A percentile compares a stretch with the other conserved stretches of the same genome.
Conservation (phyloP, 2,888 invertebrate species). For the Thymelicus sylvestris region DNA sequence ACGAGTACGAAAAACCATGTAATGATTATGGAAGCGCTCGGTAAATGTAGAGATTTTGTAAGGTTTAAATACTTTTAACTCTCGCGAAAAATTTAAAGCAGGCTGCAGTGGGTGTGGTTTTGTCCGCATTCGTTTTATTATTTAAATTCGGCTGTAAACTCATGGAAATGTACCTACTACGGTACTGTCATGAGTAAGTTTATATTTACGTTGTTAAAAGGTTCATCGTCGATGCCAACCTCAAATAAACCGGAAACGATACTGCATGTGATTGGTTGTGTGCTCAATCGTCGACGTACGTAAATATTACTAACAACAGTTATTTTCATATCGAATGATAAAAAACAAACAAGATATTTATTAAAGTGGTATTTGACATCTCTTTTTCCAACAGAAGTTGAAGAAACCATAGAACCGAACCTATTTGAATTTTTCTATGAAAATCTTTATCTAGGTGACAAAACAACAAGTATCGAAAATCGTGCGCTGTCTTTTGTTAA, state of each 20-base stretch:
- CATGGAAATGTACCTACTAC: neutral
- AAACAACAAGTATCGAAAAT: too few relatives aligned
- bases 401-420: too few relatives aligned
- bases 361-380: too few relatives aligned
- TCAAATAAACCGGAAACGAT: neutral
- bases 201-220: conserved; percentile 2
- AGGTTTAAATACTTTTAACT: conserved; percentile 16
- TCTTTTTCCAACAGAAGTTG: too few relatives aligned
- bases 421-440: too few relatives aligned
- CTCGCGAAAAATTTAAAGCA: conserved; percentile 8
- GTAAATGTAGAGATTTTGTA: conserved; percentile 7
- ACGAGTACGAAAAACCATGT: neutral
- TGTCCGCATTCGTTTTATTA: conserved; percentile 15
- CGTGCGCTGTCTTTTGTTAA: too few relatives aligned
- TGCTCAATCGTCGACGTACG: too few relatives aligned
- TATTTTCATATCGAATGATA: too few relatives aligned
- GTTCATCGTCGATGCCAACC: neutral
- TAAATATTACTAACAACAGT: too few relatives aligned
- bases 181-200: neutral
- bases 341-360: too few relatives aligned
- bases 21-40: conserved; percentile 6
- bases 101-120: conserved; percentile 9
- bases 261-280: neutral
- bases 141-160: conserved; percentile 3
- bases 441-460: too few relatives aligned